Base-by-base conservation (phyloP, 2,797 vertebrate species). In the Tarsius wallacei region DNA sequence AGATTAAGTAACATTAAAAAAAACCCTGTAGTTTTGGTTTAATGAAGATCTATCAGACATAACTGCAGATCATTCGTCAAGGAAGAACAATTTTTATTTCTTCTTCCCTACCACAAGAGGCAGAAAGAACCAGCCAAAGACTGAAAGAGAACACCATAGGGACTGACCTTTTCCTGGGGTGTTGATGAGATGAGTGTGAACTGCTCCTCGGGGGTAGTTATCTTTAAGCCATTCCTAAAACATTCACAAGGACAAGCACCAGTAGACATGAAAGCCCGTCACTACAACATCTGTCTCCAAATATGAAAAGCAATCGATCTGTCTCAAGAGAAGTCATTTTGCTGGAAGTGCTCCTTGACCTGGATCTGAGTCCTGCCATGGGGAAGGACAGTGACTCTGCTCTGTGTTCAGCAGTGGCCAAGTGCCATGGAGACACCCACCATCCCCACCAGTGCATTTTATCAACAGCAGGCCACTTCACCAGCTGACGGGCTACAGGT, bases 131-230 rank as follows among this genome's bases (percentile, higher is more conserved):
- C 17, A 93, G 66, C 9, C 51, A 81, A 91, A 97, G 77, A 90
- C 0, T 12, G 21, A 85, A 94, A 71, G 36, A 74, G 93, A 93
- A 88, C 7, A 82, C 4, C 51, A 8, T 12, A 59, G 55, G 26
- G 24, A 96, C 86, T 22, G 98, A 99, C 99, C 99, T 99, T 99
- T 98, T 99, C 99, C 97, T 99, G 99, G 16, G 99, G 98, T 14
- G 99, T 99, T 68, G 99, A 99, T 49, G 99, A 99, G 98, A 99
- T 97, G 76, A 99, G 99, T 59, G 99, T 99, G 98, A 99, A 99
- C 36, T 99, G 99, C 90, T 99, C 99, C 97, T 99, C 99, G 1
- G 99, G 99, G 33, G 99, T 99, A 76, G 99, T 99, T 98, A 99
- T 99, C 98, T 99, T 99, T 94, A 99, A 97, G 49, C 99, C 99